These are phyloP conservation scores for Patella vulgata DNA, from an alignment of 1,140 invertebrate genomes.

Conservation along the genomic window DNA sequence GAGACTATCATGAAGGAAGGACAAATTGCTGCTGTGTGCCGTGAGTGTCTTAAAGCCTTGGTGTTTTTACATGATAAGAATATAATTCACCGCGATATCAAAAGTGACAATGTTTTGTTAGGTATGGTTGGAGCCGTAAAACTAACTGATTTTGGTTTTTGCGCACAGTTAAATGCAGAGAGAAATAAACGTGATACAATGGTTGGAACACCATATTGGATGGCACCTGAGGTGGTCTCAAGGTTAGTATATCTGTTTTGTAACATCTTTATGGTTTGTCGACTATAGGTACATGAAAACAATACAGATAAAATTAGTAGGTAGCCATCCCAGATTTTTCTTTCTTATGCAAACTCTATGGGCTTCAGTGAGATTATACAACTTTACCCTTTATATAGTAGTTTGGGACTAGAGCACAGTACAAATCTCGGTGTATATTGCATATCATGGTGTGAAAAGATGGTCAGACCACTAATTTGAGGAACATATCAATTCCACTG, in stretches of 20 bases:
- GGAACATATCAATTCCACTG: no score
- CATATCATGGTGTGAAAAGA: no score
- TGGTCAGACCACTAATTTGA: no score
- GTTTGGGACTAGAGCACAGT: no score
- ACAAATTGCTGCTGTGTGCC: constrained; percentile 97
- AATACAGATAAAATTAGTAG: no score
- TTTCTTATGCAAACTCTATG: no score
- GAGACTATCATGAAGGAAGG: constrained; percentile 75
- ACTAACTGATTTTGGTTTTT: constrained; percentile 68
- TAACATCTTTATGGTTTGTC: no score
- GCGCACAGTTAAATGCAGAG: constrained; percentile 63
- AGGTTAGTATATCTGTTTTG: constrained; percentile 42
- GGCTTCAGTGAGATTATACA: no score
- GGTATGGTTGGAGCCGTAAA: constrained; percentile 66
- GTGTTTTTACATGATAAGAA: constrained; percentile 97
- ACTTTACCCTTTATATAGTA: no score
- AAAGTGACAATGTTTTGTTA: constrained; percentile 68
- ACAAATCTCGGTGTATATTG: no score
- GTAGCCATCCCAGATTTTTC: no score
- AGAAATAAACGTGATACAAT: constrained; percentile 64
- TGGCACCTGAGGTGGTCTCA: constrained; percentile 64
- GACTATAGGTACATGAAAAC: no score
- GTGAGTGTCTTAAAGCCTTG: constrained; percentile 90
- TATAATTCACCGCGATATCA: constrained; percentile 86
- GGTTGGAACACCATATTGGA: constrained; percentile 68